These are phyloP conservation scores for Eclectus roratus DNA, from an alignment of 2,113 vertebrate species.

Conservation along the genomic window DNA sequence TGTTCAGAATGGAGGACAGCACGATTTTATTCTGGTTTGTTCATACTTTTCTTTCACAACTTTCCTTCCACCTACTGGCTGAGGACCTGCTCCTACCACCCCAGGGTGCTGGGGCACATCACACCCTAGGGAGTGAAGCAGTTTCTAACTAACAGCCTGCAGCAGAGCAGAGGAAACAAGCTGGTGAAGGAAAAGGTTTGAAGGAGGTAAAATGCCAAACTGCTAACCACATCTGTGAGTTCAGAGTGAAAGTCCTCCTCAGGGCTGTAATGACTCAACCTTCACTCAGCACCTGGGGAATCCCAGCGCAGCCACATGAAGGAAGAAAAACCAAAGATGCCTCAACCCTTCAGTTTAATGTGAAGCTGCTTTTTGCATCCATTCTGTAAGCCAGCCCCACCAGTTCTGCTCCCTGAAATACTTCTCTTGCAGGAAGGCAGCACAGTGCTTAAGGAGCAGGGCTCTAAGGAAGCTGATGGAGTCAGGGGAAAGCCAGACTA, in stretches of 20 bases:
- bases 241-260: conserved; percentile 38
- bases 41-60: background rate
- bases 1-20: background rate
- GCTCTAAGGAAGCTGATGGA: background rate
- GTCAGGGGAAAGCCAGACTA: background rate
- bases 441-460: background rate
- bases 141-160: background rate
- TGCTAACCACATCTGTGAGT: conserved; percentile 36
- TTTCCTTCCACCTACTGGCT: background rate
- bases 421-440: background rate
- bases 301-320: conserved; percentile 42
- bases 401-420: conserved; percentile 30
- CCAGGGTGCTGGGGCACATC: background rate
- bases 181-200: background rate
- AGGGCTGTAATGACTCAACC: conserved; percentile 15
- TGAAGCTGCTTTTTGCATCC: background rate
- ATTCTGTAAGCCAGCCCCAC: background rate
- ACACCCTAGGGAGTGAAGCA: background rate
- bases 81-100: background rate
- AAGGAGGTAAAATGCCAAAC: background rate
- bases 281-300: conserved; percentile 13
- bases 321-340: conserved; percentile 2
- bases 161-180: conserved; percentile 25
- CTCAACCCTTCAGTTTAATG: background rate
- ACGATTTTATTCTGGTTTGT: background rate